Conservation (phyloP, 2,888 invertebrate genomes). For the Torymus aiolomorphi region DNA sequence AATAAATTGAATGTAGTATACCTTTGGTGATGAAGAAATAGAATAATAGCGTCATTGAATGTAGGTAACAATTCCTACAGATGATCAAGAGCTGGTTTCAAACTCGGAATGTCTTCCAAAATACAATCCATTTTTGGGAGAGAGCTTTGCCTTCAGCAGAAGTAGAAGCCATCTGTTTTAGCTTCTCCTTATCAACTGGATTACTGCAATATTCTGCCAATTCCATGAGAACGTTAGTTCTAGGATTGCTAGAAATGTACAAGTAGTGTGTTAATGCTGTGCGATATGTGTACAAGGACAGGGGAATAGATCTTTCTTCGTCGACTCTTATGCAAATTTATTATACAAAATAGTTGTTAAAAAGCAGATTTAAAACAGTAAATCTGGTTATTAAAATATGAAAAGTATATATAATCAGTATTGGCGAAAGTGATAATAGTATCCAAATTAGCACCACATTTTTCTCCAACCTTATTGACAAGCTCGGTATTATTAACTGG, state of each 20-base stretch:
- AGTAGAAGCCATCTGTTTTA: conserved; percentile 89
- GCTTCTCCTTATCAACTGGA: conserved; percentile 85
- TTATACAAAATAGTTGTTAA: neutral
- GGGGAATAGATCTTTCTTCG: conserved; percentile 99
- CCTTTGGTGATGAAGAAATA: conserved; percentile 98
- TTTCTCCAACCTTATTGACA: conserved; percentile 89
- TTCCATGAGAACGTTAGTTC: conserved; percentile 97
- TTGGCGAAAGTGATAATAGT: conserved; percentile 94
- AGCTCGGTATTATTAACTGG: conserved; percentile 90
- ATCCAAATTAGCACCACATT: conserved; percentile 88
- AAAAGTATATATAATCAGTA: conserved; percentile 84
- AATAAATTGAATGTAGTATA: conserved; percentile 69
- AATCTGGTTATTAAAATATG: conserved; percentile 10
- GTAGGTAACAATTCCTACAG: conserved; percentile 96
- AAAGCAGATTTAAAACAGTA: neutral
- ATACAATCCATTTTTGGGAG: conserved; percentile 96
- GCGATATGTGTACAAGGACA: conserved; percentile 96
- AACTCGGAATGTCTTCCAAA: conserved; percentile 93
- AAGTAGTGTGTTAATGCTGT: conserved; percentile 96
- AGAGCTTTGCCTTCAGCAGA: conserved; percentile 94
- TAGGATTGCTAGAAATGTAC: conserved; percentile 95
- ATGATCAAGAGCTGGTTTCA: conserved; percentile 95
- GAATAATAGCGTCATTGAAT: conserved; percentile 98
- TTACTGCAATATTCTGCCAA: conserved; percentile 92
- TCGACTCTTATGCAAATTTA: conserved; percentile 86